phyloP scores from a whole-genome alignment of 2,797 vertebrate genomes.

The Sarcoramphus papa region DNA sequence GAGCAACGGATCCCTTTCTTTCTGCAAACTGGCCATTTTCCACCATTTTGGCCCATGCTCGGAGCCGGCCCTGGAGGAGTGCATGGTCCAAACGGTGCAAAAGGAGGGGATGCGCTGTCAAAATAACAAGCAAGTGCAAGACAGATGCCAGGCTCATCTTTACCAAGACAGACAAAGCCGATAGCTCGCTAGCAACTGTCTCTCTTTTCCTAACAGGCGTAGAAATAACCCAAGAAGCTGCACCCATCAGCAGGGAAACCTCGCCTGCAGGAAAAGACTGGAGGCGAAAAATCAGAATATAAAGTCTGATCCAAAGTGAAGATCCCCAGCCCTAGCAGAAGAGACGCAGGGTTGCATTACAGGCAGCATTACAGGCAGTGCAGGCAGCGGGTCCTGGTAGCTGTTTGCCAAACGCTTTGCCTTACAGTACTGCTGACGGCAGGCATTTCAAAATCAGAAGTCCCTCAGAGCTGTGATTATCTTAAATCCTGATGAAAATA shows the following conservation, averaged over 20 bases:
- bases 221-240: not conserved
- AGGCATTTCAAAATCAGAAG: not conserved
- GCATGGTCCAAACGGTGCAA: not conserved
- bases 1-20: rapidly evolving
- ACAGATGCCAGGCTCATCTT: not conserved
- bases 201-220: not conserved
- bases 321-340: not conserved
- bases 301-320: not conserved
- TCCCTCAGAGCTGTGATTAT: not conserved
- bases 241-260: not conserved
- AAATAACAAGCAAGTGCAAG: not conserved
- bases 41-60: not conserved
- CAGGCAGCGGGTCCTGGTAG: not conserved
- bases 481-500: not conserved
- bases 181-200: not conserved
- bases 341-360: rapidly evolving
- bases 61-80: not conserved
- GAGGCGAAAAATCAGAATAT: not conserved
- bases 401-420: not conserved
- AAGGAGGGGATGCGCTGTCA: not conserved
- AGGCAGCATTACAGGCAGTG: not conserved
- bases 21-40: not conserved
- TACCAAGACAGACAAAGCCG: not conserved
- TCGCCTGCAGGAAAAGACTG: not conserved
- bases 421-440: not conserved